These are phyloP conservation scores for Thermophis baileyi DNA, from an alignment of 2,113 vertebrate species.

Conservation along the genomic window DNA sequence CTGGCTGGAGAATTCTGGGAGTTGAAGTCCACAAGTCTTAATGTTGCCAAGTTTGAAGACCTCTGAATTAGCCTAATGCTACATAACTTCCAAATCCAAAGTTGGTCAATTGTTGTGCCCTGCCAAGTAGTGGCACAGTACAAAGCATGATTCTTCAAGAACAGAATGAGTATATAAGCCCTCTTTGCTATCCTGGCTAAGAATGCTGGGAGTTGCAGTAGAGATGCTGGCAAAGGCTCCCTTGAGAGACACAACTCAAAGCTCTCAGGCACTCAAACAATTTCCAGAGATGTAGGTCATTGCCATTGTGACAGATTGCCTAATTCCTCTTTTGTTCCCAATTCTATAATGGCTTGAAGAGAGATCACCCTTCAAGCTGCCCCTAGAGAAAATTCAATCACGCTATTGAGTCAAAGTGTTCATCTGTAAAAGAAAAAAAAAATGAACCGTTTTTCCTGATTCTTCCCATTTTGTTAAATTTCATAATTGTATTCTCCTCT, in stretches of 20 bases:
- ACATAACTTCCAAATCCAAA: not conserved
- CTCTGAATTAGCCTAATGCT: not conserved
- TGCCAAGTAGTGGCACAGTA: not conserved
- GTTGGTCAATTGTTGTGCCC: not conserved
- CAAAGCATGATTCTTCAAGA: not conserved
- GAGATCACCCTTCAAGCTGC: not conserved
- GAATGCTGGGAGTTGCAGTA: not conserved
- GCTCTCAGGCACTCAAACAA: not conserved
- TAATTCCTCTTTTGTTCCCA: not conserved
- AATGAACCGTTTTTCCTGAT: not conserved
- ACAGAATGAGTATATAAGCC: not conserved
- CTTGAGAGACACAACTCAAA: not conserved
- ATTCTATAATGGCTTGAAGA: not conserved
- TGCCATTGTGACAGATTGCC: not conserved
- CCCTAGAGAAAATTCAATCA: not conserved
- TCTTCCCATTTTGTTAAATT: not conserved
- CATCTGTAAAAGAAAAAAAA: not conserved
- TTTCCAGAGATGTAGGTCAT: not conserved
- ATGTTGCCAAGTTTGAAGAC: no score
- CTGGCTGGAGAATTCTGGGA: no score
- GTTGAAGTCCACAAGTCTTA: no score
- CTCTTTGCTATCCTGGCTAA: not conserved
- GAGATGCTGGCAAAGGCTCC: not conserved
- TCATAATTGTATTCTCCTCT: not conserved
- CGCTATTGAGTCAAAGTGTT: not conserved